A percentile compares a stretch with the other conserved stretches of the same genome.
phyloP scores from a whole-genome alignment of 1,140 invertebrate genomes.

The Dolichoris vasculosae region DNA sequence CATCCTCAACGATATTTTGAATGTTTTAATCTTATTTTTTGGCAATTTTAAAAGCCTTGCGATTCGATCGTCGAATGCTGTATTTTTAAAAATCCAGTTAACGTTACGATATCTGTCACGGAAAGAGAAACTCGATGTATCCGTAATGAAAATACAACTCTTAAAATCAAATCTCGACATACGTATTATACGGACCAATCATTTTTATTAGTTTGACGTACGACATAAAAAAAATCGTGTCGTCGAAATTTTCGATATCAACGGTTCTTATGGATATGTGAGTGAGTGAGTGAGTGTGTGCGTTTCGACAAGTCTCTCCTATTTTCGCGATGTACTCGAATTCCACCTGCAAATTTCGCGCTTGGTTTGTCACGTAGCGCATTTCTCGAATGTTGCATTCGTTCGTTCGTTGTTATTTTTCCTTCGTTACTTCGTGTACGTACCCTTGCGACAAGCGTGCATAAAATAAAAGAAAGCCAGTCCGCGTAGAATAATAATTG shows the following conservation, averaged over 20 bases:
- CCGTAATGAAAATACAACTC: not conserved
- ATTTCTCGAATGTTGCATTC: not conserved
- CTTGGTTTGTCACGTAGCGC: conserved; percentile 3
- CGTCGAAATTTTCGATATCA: too few relatives aligned
- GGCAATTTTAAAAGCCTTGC: too few relatives aligned
- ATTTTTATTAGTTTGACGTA: not conserved
- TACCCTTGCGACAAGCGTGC: not conserved
- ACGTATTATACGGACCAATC: not conserved
- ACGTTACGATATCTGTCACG: too few relatives aligned
- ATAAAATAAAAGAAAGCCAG: conserved; percentile 4
- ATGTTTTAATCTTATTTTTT: not conserved
- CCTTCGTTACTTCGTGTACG: not conserved
- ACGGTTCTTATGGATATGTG: not conserved
- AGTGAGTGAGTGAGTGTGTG: too few relatives aligned
- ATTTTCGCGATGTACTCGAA: not conserved
- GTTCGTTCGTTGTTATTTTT: not conserved
- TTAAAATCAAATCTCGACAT: not conserved
- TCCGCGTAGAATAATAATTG: conserved; percentile 16
- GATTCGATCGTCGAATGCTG: too few relatives aligned
- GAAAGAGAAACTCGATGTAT: too few relatives aligned
- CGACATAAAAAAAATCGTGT: not conserved
- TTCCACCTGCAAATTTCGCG: conserved; percentile 4
- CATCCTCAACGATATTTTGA: not conserved
- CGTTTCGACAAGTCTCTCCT: not conserved
- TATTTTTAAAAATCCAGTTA: too few relatives aligned